Conservation (phyloP, 2,113 vertebrate species). For the Poicephalus gulielmi region DNA sequence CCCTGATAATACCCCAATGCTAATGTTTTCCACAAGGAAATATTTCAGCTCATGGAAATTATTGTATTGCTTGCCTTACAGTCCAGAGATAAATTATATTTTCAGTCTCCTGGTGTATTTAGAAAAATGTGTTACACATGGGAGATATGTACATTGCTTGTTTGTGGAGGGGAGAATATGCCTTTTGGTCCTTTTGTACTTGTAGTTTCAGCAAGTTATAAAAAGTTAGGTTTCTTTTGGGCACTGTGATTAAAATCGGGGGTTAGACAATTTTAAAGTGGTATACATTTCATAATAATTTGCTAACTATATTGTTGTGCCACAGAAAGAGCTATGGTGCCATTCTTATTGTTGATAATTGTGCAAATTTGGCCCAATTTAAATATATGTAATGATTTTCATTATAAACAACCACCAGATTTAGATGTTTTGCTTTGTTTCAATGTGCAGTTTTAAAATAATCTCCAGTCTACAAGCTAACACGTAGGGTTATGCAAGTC, state of each 20-base stretch:
- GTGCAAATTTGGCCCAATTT: neutral
- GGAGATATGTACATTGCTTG: neutral
- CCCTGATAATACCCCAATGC: neutral
- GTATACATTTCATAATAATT: neutral
- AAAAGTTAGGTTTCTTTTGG: neutral
- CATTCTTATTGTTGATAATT: neutral
- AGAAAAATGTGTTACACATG: neutral
- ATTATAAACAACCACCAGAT: neutral
- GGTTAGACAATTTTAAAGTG: neutral
- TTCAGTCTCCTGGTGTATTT: neutral
- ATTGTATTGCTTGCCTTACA: neutral
- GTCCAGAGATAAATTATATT: neutral
- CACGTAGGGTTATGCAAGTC: fast-evolving
- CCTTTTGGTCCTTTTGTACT: neutral
- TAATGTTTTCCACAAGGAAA: neutral
- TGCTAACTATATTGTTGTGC: neutral
- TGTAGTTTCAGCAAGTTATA: neutral
- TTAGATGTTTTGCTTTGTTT: neutral
- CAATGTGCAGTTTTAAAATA: neutral
- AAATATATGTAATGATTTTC: neutral
- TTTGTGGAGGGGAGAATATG: neutral
- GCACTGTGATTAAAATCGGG: neutral
- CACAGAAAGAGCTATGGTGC: neutral
- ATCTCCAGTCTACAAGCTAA: neutral
- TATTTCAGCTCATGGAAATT: neutral